Conservation (phyloP, 2,888 invertebrate genomes). For the Lithodes maja region DNA sequence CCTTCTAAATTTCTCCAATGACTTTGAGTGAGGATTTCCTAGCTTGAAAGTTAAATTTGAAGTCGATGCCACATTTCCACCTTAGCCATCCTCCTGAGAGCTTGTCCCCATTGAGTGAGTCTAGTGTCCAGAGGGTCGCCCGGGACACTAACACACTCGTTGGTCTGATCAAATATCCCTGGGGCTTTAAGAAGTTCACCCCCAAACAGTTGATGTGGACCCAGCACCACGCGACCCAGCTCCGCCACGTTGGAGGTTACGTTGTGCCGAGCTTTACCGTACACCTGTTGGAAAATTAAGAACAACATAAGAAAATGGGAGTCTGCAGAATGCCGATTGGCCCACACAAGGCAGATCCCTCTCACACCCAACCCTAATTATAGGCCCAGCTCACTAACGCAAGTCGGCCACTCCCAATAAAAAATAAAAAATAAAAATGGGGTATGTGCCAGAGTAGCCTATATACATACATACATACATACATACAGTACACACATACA, state of each 20-base stretch:
- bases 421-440: too few species aligned
- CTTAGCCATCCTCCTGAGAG: conserved; percentile 44
- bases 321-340: too few species aligned
- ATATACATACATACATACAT: too few species aligned
- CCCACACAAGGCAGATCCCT: too few species aligned
- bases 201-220: conserved; percentile 56
- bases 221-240: conserved; percentile 51
- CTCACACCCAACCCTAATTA: too few species aligned
- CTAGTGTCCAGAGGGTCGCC: conserved; percentile 50
- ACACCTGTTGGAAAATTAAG: conserved; percentile 12
- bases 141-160: conserved; percentile 20
- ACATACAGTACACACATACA: too few species aligned
- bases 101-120: conserved; percentile 54
- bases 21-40: not conserved
- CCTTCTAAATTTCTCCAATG: not conserved
- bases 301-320: not conserved
- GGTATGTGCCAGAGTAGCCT: not conserved
- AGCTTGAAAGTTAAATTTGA: conserved; percentile 23
- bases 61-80: conserved; percentile 58
- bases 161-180: not conserved
- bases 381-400: too few species aligned
- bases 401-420: too few species aligned
- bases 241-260: conserved; percentile 45
- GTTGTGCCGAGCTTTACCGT: conserved; percentile 34
- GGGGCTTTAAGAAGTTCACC: not conserved